phyloP scores from a whole-genome alignment of 2,888 invertebrate species.

The Sisyra nigra region DNA sequence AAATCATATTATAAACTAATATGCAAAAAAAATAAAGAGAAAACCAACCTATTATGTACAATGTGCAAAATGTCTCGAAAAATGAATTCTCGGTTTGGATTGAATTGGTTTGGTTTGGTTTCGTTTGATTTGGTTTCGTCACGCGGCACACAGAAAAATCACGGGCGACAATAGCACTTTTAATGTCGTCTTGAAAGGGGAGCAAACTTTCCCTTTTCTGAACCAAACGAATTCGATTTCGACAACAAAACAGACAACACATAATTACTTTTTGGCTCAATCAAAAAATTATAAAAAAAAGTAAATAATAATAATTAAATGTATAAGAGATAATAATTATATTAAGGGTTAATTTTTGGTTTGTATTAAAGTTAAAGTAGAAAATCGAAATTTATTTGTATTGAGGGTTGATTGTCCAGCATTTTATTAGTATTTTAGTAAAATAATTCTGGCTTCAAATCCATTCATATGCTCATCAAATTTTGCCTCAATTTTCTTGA shows the following conservation, averaged over 20 bases:
- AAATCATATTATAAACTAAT: not conserved
- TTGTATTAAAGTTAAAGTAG: too few relatives aligned
- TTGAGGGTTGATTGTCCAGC: slow-evolving; percentile 9
- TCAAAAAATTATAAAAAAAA: not conserved
- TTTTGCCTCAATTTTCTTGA: not conserved
- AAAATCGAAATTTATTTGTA: slow-evolving; percentile 1
- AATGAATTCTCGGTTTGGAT: not conserved
- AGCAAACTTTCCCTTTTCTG: slow-evolving; percentile 50
- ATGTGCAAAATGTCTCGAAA: not conserved
- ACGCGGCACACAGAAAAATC: slow-evolving; percentile 62
- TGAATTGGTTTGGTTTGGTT: slow-evolving; percentile 14
- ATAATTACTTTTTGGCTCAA: too few relatives aligned
- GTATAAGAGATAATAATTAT: not conserved
- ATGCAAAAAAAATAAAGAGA: slow-evolving; percentile 7
- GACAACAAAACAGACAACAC: too few relatives aligned
- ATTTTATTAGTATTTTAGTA: not conserved
- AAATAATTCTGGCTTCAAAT: too few relatives aligned
- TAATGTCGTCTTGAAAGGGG: slow-evolving; percentile 60
- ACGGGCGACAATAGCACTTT: slow-evolving; percentile 59
- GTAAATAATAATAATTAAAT: not conserved
- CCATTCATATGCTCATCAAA: not conserved
- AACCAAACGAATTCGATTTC: slow-evolving; percentile 4
- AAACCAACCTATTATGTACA: slow-evolving; percentile 6
- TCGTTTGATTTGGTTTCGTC: slow-evolving; percentile 21
- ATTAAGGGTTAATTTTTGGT: too few relatives aligned